These are phyloP conservation scores for Epinotia bilunana DNA, from an alignment of 2,888 invertebrate genomes.

Conservation along the genomic window DNA sequence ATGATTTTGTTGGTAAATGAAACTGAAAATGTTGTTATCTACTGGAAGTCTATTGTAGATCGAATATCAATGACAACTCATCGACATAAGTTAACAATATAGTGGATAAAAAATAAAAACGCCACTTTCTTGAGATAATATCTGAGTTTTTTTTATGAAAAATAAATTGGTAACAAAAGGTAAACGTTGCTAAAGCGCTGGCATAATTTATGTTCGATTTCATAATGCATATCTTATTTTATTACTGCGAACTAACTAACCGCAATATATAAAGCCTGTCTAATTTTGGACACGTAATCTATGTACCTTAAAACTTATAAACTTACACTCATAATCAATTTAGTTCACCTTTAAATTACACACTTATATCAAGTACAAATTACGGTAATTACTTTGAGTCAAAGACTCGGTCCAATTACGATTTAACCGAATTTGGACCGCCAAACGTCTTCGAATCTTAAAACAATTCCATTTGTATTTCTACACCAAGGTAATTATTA, in stretches of 20 bases:
- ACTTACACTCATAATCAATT: neutral
- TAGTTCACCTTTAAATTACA: neutral
- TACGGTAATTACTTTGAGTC: slow-evolving; percentile 15
- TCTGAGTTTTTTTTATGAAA: neutral
- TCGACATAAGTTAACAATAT: neutral
- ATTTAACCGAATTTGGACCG: slow-evolving; percentile 23
- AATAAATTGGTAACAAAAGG: neutral
- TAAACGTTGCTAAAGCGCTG: neutral
- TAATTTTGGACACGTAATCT: neutral
- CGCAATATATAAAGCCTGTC: neutral
- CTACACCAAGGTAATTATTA: slow-evolving; percentile 40
- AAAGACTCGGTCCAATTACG: slow-evolving; percentile 21
- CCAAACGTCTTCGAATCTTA: slow-evolving; percentile 18
- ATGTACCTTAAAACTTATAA: neutral
- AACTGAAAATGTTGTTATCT: no score
- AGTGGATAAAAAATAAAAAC: neutral
- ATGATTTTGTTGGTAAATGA: neutral
- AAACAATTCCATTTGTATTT: slow-evolving; percentile 43
- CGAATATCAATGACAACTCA: no score
- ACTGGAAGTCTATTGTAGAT: no score
- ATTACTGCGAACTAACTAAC: neutral
- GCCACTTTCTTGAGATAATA: neutral
- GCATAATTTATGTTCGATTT: neutral
- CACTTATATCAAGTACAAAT: slow-evolving; percentile 3
- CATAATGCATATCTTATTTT: neutral